Evolutionary conservation across 2,113 vertebrate genomes (phyloP).

Genomic region (Condylura cristata): DNA sequence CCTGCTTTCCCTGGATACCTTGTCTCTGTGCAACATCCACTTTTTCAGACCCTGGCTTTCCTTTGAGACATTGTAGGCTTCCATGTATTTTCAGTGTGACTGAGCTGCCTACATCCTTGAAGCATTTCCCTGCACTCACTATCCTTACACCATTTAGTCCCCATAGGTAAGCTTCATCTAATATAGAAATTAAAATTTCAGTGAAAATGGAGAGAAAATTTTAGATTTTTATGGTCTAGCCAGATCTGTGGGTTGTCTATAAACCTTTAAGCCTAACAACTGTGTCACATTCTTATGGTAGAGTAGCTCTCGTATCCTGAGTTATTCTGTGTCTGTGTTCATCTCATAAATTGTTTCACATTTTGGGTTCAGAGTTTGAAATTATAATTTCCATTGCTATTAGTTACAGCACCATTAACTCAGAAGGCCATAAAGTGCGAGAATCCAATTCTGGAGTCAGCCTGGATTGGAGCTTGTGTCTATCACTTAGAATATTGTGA

Average conservation of each 20-base stretch:
- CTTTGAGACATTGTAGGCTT: background rate
- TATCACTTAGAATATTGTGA: background rate
- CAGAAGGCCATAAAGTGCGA: background rate
- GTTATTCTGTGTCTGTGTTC: background rate
- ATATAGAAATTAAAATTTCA: conserved; percentile 32
- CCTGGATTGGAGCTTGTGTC: background rate
- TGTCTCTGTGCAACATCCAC: background rate
- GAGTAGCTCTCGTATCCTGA: background rate
- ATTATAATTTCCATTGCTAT: background rate
- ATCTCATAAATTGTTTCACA: background rate
- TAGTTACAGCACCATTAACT: background rate
- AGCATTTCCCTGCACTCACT: background rate
- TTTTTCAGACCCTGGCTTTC: background rate
- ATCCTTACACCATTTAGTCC: background rate
- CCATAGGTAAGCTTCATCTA: background rate
- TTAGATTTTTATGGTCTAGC: background rate
- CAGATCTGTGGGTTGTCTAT: background rate
- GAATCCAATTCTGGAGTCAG: background rate
- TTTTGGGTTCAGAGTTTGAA: background rate
- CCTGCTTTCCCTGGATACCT: background rate
- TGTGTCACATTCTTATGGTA: background rate
- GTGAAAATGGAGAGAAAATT: background rate
- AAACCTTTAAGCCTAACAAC: background rate
- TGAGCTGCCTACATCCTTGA: background rate
- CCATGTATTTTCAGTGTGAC: background rate